Base-by-base conservation (phyloP, 35 echinoderm and acorn worm species). In the Heliocidaris erythrogramma region DNA sequence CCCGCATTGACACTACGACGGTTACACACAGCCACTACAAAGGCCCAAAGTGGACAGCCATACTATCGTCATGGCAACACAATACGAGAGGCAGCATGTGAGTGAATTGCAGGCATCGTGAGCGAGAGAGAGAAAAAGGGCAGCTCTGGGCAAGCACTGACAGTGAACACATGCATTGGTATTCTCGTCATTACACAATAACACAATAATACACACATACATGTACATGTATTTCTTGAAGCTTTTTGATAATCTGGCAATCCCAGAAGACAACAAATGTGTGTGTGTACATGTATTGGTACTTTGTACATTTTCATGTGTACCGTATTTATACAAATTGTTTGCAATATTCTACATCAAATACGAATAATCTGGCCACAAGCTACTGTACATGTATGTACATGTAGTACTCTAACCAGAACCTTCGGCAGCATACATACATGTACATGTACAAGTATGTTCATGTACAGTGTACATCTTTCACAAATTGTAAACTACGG, bases 11-110 rank as follows among this genome's bases (percentile, higher is more conserved):
- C 85, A 49, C 48, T 94, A 5, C 27, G 14, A 69, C 65, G 60
- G 32, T 95, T 32, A 59, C 47, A 21, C 59, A 93, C 48, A 93
- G 29, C 92, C 30, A 32, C 48, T 92, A 48, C 59, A 93, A 93
- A 93, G 31, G 14, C 30, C 30, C 48, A 18, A 21, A 32, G 30
- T 52, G 48, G 92, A 59, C 59, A 59, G 92, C 48, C 48, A 59
- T 32, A 59, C 49, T 50, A 59, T 65, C 48, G 48, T 18, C 92
- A 52, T 65, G 49, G 49, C 49, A 31, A 93, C 48, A 59, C 18
- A 5, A 65, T 93, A 93, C 92, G 59, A 59, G 92, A 32, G 59
- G 92, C 49, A 47, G 48, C 24, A 93, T 93, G 50, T 93, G 48
- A 31, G 31, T 93, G 50, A 10, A 21, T 31, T 10, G 48, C 13